These are phyloP conservation scores for Pterocles orientalis DNA, from an alignment of 2,113 vertebrate genomes.

Conservation along the genomic window DNA sequence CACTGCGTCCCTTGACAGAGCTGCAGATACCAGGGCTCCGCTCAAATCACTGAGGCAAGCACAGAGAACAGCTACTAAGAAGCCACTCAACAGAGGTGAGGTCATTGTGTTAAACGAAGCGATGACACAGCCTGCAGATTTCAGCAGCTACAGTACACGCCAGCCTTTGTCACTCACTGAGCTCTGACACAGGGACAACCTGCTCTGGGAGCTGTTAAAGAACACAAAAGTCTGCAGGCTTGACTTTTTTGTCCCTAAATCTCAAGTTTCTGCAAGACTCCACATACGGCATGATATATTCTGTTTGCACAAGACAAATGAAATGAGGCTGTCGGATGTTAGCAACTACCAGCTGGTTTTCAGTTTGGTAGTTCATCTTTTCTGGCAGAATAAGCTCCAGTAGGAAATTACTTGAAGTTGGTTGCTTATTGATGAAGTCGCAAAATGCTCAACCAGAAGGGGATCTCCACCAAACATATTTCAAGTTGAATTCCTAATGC, in stretches of 20 bases:
- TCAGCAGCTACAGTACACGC: background rate
- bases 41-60: background rate
- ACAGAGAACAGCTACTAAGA: background rate
- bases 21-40: slow-evolving; percentile 4
- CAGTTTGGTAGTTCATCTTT: background rate
- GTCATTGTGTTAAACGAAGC: background rate
- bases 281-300: background rate
- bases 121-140: background rate
- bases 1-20: background rate
- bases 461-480: background rate
- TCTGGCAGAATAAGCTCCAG: background rate
- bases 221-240: background rate
- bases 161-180: background rate
- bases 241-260: background rate
- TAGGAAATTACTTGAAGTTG: background rate
- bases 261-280: background rate
- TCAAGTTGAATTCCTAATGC: background rate
- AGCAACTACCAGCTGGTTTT: background rate
- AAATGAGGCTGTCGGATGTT: background rate
- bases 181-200: background rate
- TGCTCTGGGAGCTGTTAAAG: background rate
- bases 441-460: background rate
- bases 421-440: background rate
- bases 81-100: background rate
- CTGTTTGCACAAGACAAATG: background rate